A percentile compares a stretch with the other conserved stretches of the same genome.
phyloP scores from a whole-genome alignment of 2,888 invertebrate species.

The Eupithecia centaureata region DNA sequence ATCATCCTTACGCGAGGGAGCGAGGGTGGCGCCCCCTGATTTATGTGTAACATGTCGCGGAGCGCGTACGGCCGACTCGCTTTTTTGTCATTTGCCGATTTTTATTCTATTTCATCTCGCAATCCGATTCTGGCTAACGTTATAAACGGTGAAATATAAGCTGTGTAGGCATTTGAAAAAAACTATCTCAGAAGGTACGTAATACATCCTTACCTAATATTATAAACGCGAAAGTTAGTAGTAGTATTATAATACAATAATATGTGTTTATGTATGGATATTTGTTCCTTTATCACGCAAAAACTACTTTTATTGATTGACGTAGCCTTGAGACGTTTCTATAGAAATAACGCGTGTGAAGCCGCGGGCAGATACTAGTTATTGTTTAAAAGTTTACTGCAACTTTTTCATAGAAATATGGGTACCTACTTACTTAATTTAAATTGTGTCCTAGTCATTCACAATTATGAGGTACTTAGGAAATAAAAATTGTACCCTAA shows the following conservation, averaged over 20 bases:
- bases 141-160: conserved; percentile 10
- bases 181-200: background rate
- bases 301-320: too few relatives aligned
- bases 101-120: conserved; percentile 66
- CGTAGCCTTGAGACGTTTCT: too few relatives aligned
- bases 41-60: conserved; percentile 82
- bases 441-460: background rate
- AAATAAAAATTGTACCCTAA: background rate
- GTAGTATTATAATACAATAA: too few relatives aligned
- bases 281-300: too few relatives aligned
- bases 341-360: too few relatives aligned
- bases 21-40: conserved; percentile 75
- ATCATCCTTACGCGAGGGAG: conserved; percentile 73
- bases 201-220: too few relatives aligned
- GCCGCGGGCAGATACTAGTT: too few relatives aligned
- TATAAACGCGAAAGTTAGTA: too few relatives aligned
- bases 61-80: conserved; percentile 72
- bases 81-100: conserved; percentile 81
- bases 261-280: too few relatives aligned
- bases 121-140: conserved; percentile 32
- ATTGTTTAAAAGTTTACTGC: too few relatives aligned
- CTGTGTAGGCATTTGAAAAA: background rate
- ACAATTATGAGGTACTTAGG: background rate
- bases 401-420: background rate
- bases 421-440: background rate